A percentile compares a stretch with the other conserved stretches of the same genome.
Conservation (phyloP, 2,888 invertebrate species). For the Ormyrus labotus region DNA sequence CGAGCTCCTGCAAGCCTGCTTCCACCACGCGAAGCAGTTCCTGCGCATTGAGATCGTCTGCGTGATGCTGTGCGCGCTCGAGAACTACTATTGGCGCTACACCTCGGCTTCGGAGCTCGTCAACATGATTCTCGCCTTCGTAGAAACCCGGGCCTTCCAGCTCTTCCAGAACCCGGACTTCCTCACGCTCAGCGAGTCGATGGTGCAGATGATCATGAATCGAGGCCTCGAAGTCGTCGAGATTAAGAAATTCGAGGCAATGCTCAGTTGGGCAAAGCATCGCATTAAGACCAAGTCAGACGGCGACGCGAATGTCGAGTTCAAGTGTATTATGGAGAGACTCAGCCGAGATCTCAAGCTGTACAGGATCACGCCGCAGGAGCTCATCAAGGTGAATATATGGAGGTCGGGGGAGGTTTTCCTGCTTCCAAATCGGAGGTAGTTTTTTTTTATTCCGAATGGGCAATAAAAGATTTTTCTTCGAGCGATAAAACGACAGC, state of each 20-base stretch:
- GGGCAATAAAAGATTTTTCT: no score
- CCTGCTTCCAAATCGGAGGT: no score
- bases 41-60: constrained; percentile 95
- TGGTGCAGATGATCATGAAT: constrained; percentile 96
- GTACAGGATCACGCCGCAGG: constrained; percentile 93
- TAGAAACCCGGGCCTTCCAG: constrained; percentile 90
- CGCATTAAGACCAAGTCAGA: constrained; percentile 88
- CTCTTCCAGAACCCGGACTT: constrained; percentile 91
- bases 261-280: constrained; percentile 92
- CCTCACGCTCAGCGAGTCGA: constrained; percentile 92
- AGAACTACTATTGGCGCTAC: constrained; percentile 97
- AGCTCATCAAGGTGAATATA: constrained; percentile 86
- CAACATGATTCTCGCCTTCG: constrained; percentile 94
- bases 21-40: constrained; percentile 96
- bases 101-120: constrained; percentile 95
- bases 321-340: constrained; percentile 94
- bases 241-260: constrained; percentile 93
- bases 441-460: no score
- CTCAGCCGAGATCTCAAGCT: constrained; percentile 92
- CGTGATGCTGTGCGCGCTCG: constrained; percentile 92
- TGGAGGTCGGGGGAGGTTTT: background rate
- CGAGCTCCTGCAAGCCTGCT: constrained; percentile 94
- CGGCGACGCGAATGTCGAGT: constrained; percentile 91
- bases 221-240: constrained; percentile 93
- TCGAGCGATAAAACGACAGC: no score